Conservation (phyloP, 1,140 invertebrate genomes). For the Drosophila aff. region DNA sequence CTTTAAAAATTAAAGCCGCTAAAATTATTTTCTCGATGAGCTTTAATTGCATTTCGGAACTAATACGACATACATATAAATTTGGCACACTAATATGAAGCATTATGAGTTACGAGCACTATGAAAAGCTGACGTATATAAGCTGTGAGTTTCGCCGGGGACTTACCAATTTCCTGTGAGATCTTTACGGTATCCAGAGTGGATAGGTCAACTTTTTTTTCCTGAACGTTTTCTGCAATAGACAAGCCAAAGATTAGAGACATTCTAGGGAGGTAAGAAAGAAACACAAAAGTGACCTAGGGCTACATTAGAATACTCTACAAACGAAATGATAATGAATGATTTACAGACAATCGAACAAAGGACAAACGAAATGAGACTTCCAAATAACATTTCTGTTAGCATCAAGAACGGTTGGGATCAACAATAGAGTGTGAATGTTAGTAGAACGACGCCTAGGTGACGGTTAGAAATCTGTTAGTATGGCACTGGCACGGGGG, state of each 20-base stretch:
- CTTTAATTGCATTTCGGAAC: constrained; percentile 76
- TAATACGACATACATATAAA: constrained; percentile 47
- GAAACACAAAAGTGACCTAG: constrained; percentile 69
- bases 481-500: constrained; percentile 58
- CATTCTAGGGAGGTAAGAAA: not conserved
- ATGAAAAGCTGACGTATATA: constrained; percentile 41
- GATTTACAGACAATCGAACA: constrained; percentile 60
- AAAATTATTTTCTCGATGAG: constrained; percentile 59
- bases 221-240: constrained; percentile 69
- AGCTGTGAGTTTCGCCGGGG: not conserved
- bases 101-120: constrained; percentile 30
- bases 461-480: constrained; percentile 56
- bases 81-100: constrained; percentile 51
- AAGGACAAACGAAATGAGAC: constrained; percentile 57
- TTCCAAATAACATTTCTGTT: constrained; percentile 70
- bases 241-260: constrained; percentile 40
- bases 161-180: constrained; percentile 60
- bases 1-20: constrained; percentile 12
- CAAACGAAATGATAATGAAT: constrained; percentile 66
- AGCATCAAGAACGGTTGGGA: constrained; percentile 50
- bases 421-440: constrained; percentile 37
- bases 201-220: constrained; percentile 59
- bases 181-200: constrained; percentile 49
- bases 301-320: constrained; percentile 67
- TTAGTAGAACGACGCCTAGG: constrained; percentile 69